Base-by-base conservation (phyloP, 1,140 invertebrate genomes). In the Octopus bimaculoides region DNA sequence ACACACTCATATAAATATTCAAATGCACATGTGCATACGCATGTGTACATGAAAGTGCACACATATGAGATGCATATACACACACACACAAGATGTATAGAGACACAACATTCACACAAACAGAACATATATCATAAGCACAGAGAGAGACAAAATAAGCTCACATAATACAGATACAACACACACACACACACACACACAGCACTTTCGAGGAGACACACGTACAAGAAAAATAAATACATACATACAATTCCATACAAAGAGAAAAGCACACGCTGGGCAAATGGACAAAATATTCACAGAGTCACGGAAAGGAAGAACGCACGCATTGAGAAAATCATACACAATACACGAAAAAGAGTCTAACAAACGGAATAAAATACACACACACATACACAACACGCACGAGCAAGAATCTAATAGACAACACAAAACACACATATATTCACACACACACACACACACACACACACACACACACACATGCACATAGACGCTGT, bases 131-230 rank as follows among this genome's bases (percentile, higher is more conserved):
- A 41, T 41, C 26, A 41, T 2, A 41, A 41, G 26, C 26, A 41
- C 26, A 41, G 26, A 41, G 26, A 41, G 26, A 41, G 26, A 41
- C 0, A 41, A 41, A 41, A 41, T 41, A 41, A 41, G 26, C 26
- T 41, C 26, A 41, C 26, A 41, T 41, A 41, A 41, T 41, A 41
- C 26, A 41, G 26, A 41, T 41, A 41, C 26, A 41, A 41, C 26
- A 66, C 61, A 66, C 61, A 66, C 61, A 66, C 61, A 66, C 61
- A 66, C 3, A 66, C 61, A 66, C 61, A 66, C 61, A 66, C 61
- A 12, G 3, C 3, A 66, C 61, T 1, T n/a, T 14, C 61, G 3
- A 12, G n/a, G 1, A 66, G 12, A 66, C 61, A 66, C 61, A 66
- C 61, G n/a, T n/a, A 66, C 61, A 66, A 66, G n/a, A 12, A 66